Conservation (phyloP, 1,140 invertebrate genomes). For the Theocolax elegans region DNA sequence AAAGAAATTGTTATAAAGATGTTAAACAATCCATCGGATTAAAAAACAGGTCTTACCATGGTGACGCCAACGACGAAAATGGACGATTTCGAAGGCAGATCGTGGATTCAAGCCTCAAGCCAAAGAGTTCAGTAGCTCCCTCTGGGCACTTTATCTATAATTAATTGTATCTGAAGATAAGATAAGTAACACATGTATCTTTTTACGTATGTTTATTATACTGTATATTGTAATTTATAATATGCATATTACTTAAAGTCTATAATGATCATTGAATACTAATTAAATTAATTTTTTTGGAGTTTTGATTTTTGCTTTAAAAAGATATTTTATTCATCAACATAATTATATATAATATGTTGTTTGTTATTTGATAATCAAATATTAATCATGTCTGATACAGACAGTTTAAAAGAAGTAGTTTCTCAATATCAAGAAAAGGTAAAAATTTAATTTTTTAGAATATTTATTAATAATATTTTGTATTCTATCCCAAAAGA, state of each 20-base stretch:
- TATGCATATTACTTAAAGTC: too few relatives aligned
- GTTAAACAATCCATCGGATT: conserved; percentile 25
- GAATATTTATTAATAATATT: not conserved
- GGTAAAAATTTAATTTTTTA: conserved; percentile 50
- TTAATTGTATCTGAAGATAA: not conserved
- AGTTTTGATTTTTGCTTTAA: too few relatives aligned
- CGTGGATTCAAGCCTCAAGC: too few relatives aligned
- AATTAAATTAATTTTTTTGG: too few relatives aligned
- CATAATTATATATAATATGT: too few relatives aligned
- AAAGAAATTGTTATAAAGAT: conserved; percentile 17
- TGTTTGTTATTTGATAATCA: not conserved
- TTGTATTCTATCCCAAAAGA: not conserved
- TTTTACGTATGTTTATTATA: not conserved
- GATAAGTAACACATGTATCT: too few relatives aligned
- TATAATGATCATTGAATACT: too few relatives aligned
- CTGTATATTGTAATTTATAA: not conserved
- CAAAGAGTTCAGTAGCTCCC: too few relatives aligned
- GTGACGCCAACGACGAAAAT: conserved; percentile 40
- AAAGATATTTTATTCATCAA: too few relatives aligned
- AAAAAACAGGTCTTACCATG: conserved; percentile 39
- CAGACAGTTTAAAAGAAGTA: conserved; percentile 57
- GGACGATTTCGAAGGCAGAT: conserved; percentile 21
- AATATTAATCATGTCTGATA: conserved; percentile 48
- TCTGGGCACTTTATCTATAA: too few relatives aligned
- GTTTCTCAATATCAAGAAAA: conserved; percentile 68